Evolutionary conservation across 2,113 vertebrate genomes (phyloP), one percentile per base, ranked within the genome.

Genomic region (Gadus macrocephalus): DNA sequence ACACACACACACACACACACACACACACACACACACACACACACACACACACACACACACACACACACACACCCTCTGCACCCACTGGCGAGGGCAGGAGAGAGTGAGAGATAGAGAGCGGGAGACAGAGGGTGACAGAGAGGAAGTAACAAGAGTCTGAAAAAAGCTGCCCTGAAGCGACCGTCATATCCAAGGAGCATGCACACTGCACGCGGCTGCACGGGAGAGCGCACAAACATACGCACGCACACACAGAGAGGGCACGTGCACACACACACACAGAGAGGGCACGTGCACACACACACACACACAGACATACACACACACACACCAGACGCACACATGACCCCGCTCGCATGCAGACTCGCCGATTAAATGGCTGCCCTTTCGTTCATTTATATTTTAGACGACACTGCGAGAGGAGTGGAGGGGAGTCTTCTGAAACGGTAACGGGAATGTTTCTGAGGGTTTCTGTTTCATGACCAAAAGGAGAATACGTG

Each of bases 121-220:
- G 72, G 72, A 72, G 68, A 66, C 31, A 71, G 67, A 72, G 78
- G 78, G 71, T 83, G 84, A 83, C 81, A 86, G 76, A 69, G 72
- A 82, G 81, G 78, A 81, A 82, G 74, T 86, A 83, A 84, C 79
- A 76, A 81, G 77, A 85, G 74, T 68, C 71, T 74, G 76, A 82
- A 81, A 80, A 84, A 79, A 70, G 74, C 65, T 81, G 73, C 67
- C 85, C 82, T 82, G 68, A 76, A 86, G 85, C 78, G 72, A 59
- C 60, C 42, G 61, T 68, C 72, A 74, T 78, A 69, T 72, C 69
- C 69, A 67, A 78, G 49, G n/a, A 58, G 55, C 55, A 15, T 53
- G 53, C 53, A 56, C 53, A 56, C 55, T 25, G 71, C 55, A 67
- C 49, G 55, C 60, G 16, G 3, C 16, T 58, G 25, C 49, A 28